These are phyloP conservation scores for Scopus umbretta DNA, from an alignment of 2,113 vertebrate species.

Conservation along the genomic window DNA sequence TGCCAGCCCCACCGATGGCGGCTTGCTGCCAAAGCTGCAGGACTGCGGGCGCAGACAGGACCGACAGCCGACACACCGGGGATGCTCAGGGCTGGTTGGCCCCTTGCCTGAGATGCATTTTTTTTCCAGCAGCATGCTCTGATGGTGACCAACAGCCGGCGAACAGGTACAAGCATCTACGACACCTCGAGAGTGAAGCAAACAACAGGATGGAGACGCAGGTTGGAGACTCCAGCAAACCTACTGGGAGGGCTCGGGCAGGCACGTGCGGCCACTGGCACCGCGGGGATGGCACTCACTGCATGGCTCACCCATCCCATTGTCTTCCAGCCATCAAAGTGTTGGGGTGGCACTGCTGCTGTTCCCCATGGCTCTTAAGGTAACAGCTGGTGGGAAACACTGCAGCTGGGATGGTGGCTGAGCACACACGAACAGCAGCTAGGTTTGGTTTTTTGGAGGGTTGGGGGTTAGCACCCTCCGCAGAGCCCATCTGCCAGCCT, in stretches of 20 bases:
- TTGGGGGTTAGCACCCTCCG: neutral
- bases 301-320: fast-evolving
- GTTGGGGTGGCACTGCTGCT: neutral
- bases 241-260: neutral
- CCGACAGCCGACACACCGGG: neutral
- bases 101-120: neutral
- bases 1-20: neutral
- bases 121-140: neutral
- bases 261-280: fast-evolving
- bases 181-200: neutral
- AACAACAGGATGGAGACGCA: neutral
- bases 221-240: neutral
- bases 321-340: fast-evolving
- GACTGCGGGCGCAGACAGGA: neutral
- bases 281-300: fast-evolving
- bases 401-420: neutral
- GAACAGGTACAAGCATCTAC: neutral
- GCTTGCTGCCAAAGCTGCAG: neutral
- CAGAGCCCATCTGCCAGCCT: neutral
- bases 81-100: neutral
- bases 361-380: fast-evolving
- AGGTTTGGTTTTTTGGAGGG: neutral
- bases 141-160: neutral
- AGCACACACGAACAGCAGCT: neutral
- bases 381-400: neutral